These are phyloP conservation scores for Conchocele bisecta DNA, from an alignment of 2,888 invertebrate species.

Conservation along the genomic window DNA sequence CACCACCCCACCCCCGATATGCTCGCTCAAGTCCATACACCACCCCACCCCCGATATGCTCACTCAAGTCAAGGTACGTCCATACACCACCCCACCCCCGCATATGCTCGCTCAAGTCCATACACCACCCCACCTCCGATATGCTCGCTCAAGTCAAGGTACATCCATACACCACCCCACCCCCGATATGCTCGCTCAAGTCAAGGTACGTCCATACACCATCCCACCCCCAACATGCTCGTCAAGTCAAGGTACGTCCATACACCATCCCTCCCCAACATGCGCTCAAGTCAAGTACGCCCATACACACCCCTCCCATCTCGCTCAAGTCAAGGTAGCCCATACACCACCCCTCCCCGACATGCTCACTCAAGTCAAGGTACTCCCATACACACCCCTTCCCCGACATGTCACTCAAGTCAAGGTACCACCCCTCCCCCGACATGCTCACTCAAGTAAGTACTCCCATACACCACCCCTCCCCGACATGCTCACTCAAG, in stretches of 20 bases:
- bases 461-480: constrained; percentile 87
- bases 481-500: constrained; percentile 82
- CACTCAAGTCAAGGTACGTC: constrained; percentile 82
- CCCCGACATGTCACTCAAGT: no score
- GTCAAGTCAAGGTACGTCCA: no score
- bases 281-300: constrained; percentile 92
- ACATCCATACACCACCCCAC: constrained; percentile 86
- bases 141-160: constrained; percentile 92
- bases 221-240: no score
- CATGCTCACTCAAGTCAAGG: constrained; percentile 83
- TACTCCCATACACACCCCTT: no score
- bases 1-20: no score
- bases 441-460: constrained; percentile 92
- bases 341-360: constrained; percentile 84
- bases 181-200: constrained; percentile 82
- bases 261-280: no score
- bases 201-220: no score
- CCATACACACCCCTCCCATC: constrained; percentile 86
- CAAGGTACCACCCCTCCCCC: no score
- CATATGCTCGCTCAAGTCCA: no score
- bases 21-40: constrained; percentile 91
- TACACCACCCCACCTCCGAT: no score
- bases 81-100: no score
- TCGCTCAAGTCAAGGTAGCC: constrained; percentile 85
- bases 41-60: constrained; percentile 83